A percentile compares a stretch with the other conserved stretches of the same genome.
Evolutionary conservation across 2,113 vertebrate genomes (phyloP).

Genomic region (Serinus canaria): DNA sequence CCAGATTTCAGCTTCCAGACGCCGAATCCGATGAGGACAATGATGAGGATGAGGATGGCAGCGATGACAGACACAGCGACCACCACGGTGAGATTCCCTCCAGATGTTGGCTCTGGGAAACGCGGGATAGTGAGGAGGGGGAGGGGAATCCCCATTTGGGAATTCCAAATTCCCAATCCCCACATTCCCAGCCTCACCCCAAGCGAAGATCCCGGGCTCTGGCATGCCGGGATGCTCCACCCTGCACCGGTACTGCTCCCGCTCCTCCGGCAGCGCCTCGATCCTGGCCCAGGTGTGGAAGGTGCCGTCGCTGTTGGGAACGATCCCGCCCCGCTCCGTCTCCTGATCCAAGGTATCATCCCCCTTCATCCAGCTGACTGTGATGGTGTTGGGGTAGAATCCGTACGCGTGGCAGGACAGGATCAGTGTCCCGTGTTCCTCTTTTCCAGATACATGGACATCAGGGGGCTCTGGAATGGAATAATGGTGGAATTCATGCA

Average conservation of each 20-base stretch:
- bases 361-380: background rate
- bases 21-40: fast-evolving
- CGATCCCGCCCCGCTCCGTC: too few species aligned
- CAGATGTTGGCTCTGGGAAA: background rate
- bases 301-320: too few species aligned
- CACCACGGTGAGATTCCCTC: background rate
- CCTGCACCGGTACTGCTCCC: too few species aligned
- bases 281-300: too few species aligned
- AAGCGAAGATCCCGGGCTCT: background rate
- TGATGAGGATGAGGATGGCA: background rate
- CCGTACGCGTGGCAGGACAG: background rate
- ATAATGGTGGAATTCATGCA: background rate
- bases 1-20: background rate
- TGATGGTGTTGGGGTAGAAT: background rate
- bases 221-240: too few species aligned
- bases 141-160: background rate
- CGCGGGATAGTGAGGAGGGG: fast-evolving
- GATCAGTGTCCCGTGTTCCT: background rate
- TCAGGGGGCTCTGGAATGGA: background rate
- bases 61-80: background rate
- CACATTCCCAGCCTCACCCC: background rate
- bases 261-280: too few species aligned
- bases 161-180: background rate
- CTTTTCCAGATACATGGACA: background rate
- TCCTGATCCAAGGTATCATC: too few species aligned